Conservation (phyloP, 2,113 vertebrate genomes). For the Hiodon alosoides region DNA sequence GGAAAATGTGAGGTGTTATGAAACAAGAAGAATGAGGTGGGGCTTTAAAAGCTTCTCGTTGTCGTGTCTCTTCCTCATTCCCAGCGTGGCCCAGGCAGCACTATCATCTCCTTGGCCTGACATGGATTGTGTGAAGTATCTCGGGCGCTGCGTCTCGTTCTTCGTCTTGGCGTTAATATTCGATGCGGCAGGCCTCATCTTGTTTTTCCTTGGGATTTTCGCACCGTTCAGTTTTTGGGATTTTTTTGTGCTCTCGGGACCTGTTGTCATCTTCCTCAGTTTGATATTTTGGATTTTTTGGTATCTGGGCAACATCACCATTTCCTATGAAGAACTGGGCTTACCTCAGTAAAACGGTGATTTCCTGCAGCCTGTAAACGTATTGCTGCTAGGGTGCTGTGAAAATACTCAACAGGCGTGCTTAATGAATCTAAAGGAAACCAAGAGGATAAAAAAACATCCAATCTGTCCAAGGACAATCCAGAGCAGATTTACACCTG, state of each 20-base stretch:
- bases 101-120: not conserved
- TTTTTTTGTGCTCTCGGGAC: conserved; percentile 73
- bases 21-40: no score
- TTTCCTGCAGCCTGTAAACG: not conserved
- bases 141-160: conserved; percentile 44
- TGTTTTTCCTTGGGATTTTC: conserved; percentile 72
- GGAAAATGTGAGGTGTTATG: no score
- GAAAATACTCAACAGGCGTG: not conserved
- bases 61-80: no score
- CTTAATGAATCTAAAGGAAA: not conserved
- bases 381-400: no score
- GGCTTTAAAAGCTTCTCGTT: no score
- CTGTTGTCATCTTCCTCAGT: conserved; percentile 74
- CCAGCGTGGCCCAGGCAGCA: no score
- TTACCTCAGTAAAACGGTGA: conserved; percentile 13
- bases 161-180: conserved; percentile 61
- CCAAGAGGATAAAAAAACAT: not conserved
- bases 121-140: conserved; percentile 33
- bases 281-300: conserved; percentile 78
- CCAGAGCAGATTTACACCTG: not conserved
- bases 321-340: conserved; percentile 59
- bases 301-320: conserved; percentile 71
- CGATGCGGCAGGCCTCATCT: conserved; percentile 59
- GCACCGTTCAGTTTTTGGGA: conserved; percentile 72
- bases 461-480: not conserved